Evolutionary conservation across 2,797 vertebrate genomes (phyloP).

Genomic region (Otolemur crassicaudatus): DNA sequence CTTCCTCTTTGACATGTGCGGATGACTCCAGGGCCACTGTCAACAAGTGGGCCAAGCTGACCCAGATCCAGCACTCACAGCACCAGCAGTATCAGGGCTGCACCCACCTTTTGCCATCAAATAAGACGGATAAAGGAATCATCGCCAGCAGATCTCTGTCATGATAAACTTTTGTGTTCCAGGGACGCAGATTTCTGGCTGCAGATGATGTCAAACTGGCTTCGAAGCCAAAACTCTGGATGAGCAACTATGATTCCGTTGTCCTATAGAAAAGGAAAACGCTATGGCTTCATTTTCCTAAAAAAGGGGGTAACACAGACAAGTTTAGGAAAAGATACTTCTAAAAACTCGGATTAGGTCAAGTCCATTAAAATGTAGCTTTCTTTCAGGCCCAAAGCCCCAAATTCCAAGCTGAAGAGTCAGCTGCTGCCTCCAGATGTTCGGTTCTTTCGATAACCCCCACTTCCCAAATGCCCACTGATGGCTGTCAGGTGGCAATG

Average conservation of each 20-base stretch:
- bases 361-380: not conserved
- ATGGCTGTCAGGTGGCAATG: not conserved
- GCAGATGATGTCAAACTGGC: not conserved
- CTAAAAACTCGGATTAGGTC: not conserved
- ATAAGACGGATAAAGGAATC: not conserved
- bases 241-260: not conserved
- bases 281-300: not conserved
- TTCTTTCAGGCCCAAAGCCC: not conserved
- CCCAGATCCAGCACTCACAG: not conserved
- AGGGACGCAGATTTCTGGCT: not conserved
- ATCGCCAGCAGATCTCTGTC: constrained; percentile 37
- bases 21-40: not conserved
- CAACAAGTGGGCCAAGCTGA: not conserved
- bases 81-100: not conserved
- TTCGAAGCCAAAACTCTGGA: not conserved
- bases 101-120: not conserved
- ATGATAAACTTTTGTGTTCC: not conserved
- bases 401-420: not conserved
- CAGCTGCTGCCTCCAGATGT: not conserved
- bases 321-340: not conserved
- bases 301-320: not conserved
- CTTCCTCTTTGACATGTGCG: not conserved
- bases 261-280: not conserved
- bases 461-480: not conserved
- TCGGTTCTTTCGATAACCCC: not conserved